Base-by-base conservation (phyloP, 1,140 invertebrate genomes). In the Drosophila takahashii region DNA sequence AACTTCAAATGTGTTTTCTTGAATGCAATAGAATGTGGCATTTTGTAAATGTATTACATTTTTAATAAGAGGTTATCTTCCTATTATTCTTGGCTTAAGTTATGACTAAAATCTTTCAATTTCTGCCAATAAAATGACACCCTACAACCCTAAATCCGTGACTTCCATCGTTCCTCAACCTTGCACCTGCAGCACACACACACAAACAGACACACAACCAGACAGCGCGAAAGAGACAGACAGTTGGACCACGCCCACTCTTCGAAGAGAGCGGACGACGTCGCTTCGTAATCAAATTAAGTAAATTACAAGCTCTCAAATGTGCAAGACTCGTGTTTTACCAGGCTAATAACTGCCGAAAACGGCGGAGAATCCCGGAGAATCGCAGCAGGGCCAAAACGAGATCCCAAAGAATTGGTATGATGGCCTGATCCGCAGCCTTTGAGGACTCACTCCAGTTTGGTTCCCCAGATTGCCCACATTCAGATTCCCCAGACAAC, bases 271-370 rank as follows among this genome's bases (percentile, higher is more conserved):
- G 11, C 50, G 15, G 58, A 60, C 52, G 58, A 57, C 48, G 53
- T 76, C 72, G 73, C 34, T 74, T 67, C 76, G 80, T 89, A 80
- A 90, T 84, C 85, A 89, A 89, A 89, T 89, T 89, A 89, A 89
- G 79, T 84, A 89, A 89, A 89, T 89, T 89, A 89, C 84, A 89
- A 89, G 84, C 84, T 77, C 77, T 84, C 79, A 89, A 87, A 89
- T 87, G 84, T 87, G 83, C 76, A 83, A 89, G 83, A 87, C 83
- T 87, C 84, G 84, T 87, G 84, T 87, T 87, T 89, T 89, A 60
- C 64, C 62, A 62, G 61, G 66, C 84, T 89, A 87, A 87, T 89
- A 87, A 87, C 84, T 89, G 84, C 76, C 83, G 77, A 87, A 87
- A 79, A 76, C 29, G 69, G 66, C 29, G 16, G 11, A 42, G 61